Evolutionary conservation across 2,113 vertebrate species (phyloP).

Genomic region (Megatriorchis doriae): DNA sequence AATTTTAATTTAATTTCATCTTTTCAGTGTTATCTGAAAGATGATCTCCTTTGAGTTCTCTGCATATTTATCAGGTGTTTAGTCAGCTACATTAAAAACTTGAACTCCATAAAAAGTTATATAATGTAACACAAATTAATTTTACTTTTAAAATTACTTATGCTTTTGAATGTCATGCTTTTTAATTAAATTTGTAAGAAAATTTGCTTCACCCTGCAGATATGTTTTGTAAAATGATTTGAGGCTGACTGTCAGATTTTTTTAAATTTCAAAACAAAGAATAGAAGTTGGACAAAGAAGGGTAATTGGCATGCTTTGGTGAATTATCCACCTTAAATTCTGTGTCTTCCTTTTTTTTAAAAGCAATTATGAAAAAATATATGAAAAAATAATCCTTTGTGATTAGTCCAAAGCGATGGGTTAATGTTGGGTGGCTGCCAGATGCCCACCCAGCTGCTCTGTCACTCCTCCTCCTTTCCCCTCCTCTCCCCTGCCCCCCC

Average conservation of each 20-base stretch:
- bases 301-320: not conserved
- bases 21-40: not conserved
- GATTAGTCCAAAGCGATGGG: not conserved
- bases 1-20: not conserved
- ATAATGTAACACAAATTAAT: not conserved
- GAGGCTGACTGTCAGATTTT: not conserved
- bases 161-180: not conserved
- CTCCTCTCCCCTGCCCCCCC: fast-evolving
- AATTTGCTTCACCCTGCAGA: not conserved
- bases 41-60: not conserved
- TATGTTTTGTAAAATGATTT: not conserved
- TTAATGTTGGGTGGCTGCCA: not conserved
- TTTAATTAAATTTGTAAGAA: not conserved
- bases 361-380: not conserved
- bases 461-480: too few relatives aligned
- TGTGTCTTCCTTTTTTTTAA: not conserved
- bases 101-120: not conserved
- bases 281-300: not conserved
- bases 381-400: not conserved
- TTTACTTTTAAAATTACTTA: not conserved
- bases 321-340: not conserved
- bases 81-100: not conserved
- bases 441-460: not conserved
- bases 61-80: not conserved
- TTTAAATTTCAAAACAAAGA: not conserved